Evolutionary conservation across 2,113 vertebrate genomes (phyloP), one percentile per base, ranked within the genome.

Genomic region (Dasypus novemcinctus): DNA sequence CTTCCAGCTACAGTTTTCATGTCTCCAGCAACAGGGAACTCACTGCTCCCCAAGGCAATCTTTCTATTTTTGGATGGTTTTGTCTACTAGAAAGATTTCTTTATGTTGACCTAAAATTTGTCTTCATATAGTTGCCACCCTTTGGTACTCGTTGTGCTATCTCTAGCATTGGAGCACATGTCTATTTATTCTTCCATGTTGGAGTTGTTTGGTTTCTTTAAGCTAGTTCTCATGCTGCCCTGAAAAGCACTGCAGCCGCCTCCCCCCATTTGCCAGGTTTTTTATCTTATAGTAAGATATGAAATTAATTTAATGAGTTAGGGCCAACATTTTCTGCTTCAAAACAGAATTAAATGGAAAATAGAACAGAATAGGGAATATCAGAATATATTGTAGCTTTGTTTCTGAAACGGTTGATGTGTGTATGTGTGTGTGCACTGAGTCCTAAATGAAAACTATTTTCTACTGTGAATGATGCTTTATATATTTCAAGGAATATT

Each of bases 91-190:
- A 83, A 95, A 95, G 71, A 49, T 49, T 4, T 88, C 25, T 75
- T 88, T 29, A 38, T 79, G 54, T 31, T 86, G 93, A 93, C 74
- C 92, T 95, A 82, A 80, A 95, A 80, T 91, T 25, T 49, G 21
- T 95, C 29, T 68, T 85, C 43, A 11, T 83, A 5, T 18, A 33
- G 36, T 93, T 94, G 82, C n/a, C 18, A 59, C 46, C 57, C 69
- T 80, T 79, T 79, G 78, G 21, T 69, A 23, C 29, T 38, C 61
- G n/a, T 83, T 83, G 10, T 91, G 43, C 57, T 25, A 7, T 64
- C 11, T 89, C 38, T 79, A 74, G 38, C 11, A 9, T 38, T 43
- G 54, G 52, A 82, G n/a, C 79, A 25, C 46, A 14, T 84, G 31
- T 95, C 43, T 80, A 4, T 59, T 75, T 93, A 59, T 85, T 7